Percentiles rank a stretch among this genome's conserved stretches.
Conservation (phyloP, 2,797 vertebrate species). For the Emydoidea blandingii region DNA sequence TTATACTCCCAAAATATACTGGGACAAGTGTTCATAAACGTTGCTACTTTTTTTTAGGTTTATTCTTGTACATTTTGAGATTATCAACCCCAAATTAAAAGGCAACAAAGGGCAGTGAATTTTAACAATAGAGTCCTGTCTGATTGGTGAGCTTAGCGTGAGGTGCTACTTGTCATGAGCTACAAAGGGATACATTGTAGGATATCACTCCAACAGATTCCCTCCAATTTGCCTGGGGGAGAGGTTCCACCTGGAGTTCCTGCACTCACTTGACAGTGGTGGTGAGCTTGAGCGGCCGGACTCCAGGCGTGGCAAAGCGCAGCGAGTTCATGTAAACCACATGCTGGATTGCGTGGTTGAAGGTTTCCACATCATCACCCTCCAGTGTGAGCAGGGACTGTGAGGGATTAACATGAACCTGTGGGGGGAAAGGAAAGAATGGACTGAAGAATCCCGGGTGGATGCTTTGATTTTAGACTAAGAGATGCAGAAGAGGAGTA, state of each 20-base stretch:
- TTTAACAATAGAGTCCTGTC: not conserved
- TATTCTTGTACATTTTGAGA: not conserved
- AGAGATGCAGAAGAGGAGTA: slow-evolving; percentile 46
- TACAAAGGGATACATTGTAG: not conserved
- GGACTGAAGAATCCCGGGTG: slow-evolving; percentile 10
- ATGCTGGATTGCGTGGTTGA: slow-evolving; percentile 97
- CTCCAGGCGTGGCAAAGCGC: slow-evolving; percentile 95
- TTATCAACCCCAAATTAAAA: not conserved
- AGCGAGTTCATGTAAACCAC: slow-evolving; percentile 98
- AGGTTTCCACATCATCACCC: slow-evolving; percentile 97
- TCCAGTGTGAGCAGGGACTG: slow-evolving; percentile 97
- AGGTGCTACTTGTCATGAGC: not conserved
- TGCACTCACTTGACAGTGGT: slow-evolving; percentile 92
- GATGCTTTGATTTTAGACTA: not conserved
- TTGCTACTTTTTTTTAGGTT: not conserved
- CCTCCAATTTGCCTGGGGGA: not conserved
- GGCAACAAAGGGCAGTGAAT: not conserved
- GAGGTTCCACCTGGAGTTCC: not conserved
- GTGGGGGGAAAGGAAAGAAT: slow-evolving; percentile 61
- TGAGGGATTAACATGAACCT: slow-evolving; percentile 98
- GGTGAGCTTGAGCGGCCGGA: slow-evolving; percentile 93
- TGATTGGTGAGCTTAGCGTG: not conserved
- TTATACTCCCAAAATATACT: not conserved
- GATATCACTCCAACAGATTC: not conserved
- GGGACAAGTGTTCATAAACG: not conserved